These are phyloP conservation scores for Proisotoma minuta DNA, from an alignment of 2,888 invertebrate species.

Conservation along the genomic window DNA sequence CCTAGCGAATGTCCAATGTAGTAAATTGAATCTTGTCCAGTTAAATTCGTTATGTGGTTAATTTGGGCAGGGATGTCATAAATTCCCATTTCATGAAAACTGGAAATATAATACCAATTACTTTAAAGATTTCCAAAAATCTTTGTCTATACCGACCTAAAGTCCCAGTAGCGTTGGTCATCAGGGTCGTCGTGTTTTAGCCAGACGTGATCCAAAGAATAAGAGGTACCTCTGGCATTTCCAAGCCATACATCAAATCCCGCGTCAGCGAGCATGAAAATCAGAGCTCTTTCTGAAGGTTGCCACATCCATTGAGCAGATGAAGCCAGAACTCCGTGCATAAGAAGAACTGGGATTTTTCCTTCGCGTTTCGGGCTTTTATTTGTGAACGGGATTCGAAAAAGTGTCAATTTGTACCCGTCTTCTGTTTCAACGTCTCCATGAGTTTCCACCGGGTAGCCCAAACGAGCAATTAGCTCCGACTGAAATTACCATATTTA, in stretches of 20 bases:
- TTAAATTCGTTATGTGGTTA: neutral
- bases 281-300: neutral
- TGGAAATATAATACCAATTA: neutral
- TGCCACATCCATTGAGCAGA: slow-evolving; percentile 8
- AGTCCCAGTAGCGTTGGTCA: slow-evolving; percentile 4
- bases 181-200: neutral
- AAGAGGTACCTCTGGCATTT: slow-evolving; percentile 8
- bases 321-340: slow-evolving; percentile 1
- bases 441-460: slow-evolving; percentile 6
- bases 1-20: slow-evolving; percentile 17
- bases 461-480: neutral
- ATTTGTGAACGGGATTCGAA: neutral
- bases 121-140: too few relatives aligned
- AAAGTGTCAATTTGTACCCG: neutral
- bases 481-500: too few relatives aligned
- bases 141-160: too few relatives aligned
- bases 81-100: slow-evolving; percentile 13
- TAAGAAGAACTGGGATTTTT: neutral
- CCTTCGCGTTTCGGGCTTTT: neutral
- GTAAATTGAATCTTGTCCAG: neutral
- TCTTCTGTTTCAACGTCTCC: neutral
- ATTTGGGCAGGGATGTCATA: slow-evolving; percentile 12
- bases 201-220: neutral
- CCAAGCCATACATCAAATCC: slow-evolving; percentile 13
- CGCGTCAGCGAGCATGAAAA: slow-evolving; percentile 12